These are phyloP conservation scores for Pipistrellus pygmaeus DNA, from an alignment of 2,797 vertebrate species.

Conservation along the genomic window DNA sequence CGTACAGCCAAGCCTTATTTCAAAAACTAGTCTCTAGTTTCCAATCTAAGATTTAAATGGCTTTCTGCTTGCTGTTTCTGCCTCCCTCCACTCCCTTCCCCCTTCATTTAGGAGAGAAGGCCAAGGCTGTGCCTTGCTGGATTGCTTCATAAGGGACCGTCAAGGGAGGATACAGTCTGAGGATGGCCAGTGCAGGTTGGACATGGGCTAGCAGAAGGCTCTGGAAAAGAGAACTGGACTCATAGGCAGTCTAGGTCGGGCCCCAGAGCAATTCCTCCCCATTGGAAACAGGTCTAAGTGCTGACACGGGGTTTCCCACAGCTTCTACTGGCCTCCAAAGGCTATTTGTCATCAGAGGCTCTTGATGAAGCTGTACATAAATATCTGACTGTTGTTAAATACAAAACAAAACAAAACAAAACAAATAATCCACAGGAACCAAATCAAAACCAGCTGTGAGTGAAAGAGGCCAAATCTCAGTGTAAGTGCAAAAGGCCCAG, in stretches of 20 bases:
- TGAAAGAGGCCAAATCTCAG: slow-evolving; percentile 77
- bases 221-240: slow-evolving; percentile 64
- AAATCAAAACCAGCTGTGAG: slow-evolving; percentile 88
- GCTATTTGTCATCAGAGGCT: slow-evolving; percentile 87
- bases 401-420: slow-evolving; percentile 84
- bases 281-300: slow-evolving; percentile 78
- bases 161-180: neutral
- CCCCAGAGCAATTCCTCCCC: slow-evolving; percentile 67
- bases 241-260: slow-evolving; percentile 48
- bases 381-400: slow-evolving; percentile 86
- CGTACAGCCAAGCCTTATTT: slow-evolving; percentile 16
- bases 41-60: slow-evolving; percentile 43
- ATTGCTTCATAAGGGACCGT: slow-evolving; percentile 54
- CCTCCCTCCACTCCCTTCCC: neutral
- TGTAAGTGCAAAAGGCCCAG: slow-evolving; percentile 75
- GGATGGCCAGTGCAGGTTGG: neutral
- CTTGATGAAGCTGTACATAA: slow-evolving; percentile 89
- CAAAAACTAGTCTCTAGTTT: slow-evolving; percentile 64
- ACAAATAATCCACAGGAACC: slow-evolving; percentile 85
- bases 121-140: slow-evolving; percentile 49
- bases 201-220: neutral
- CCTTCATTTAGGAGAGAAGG: slow-evolving; percentile 1
- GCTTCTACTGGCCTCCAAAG: slow-evolving; percentile 80
- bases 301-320: slow-evolving; percentile 92
- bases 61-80: slow-evolving; percentile 57